Evolutionary conservation across 2,113 vertebrate genomes (phyloP), one percentile per base, ranked within the genome.

Genomic region (Mirza zaza): DNA sequence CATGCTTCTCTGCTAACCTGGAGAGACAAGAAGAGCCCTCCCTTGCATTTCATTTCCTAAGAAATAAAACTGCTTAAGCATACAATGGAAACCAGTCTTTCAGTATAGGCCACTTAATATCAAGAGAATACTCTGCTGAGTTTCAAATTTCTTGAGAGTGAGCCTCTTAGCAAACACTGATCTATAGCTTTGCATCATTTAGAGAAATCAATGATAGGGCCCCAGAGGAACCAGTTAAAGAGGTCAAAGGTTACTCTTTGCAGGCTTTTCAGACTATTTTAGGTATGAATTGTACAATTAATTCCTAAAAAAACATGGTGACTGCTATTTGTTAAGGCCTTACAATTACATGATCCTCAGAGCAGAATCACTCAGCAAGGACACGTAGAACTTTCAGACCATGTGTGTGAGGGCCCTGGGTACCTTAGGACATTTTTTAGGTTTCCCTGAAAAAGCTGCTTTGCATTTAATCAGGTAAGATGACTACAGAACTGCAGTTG

Each of bases 1-100:
- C 96, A 92, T 55, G 96, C 94, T 93, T 97, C 94, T 96, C 83
- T 29, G 79, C 94, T 97, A 97, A 98, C 92, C 96, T 73, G 39
- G 90, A 94, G 68, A 96, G 98, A 96, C 97, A 97, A 90, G 95
- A 42, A 68, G 76, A 94, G 61, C 71, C 81, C 87, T 93, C 61
- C 45, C 89, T 45, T 55, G 20, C 67, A 57, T 70, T 50, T 76
- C 48, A 71, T 81, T 68, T 48, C 83, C 71, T 71, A 59, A 70
- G 82, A 79, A 94, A 65, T 36, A 68, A 80, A 86, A 91, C 85
- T 71, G n/a, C 79, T 87, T 50, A 39, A 71, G 21, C 82, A 27
- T 73, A 83, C 14, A 61, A 96, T 9, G 9, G 52, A 4, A 4
- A 34, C 18, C 0, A 93, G 15, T 0, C 61, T 87, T 90, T 63